These are phyloP conservation scores for Athene noctua DNA, from an alignment of 2,113 vertebrate genomes.

Conservation along the genomic window DNA sequence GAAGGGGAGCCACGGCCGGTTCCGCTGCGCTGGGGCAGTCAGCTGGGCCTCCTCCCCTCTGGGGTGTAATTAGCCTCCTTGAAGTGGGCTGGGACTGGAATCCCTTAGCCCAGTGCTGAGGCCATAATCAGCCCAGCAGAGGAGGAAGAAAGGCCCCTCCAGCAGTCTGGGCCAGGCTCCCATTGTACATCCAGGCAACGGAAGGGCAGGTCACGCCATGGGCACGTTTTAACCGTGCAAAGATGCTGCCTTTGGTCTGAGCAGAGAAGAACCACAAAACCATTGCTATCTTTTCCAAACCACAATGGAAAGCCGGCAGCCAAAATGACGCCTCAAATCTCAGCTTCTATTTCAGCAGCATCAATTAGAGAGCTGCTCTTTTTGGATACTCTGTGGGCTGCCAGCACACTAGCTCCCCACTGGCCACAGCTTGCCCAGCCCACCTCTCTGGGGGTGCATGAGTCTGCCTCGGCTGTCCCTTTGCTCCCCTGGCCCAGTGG, in stretches of 20 bases:
- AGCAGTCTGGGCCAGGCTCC: constrained; percentile 43
- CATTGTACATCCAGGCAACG: neutral
- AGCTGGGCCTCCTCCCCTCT: neutral
- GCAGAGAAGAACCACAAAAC: constrained; percentile 62
- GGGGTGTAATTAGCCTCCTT: constrained; percentile 45
- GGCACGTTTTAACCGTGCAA: constrained; percentile 8
- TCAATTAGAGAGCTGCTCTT: constrained; percentile 52
- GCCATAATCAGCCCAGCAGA: constrained; percentile 21
- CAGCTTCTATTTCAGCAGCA: constrained; percentile 63
- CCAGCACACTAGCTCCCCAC: neutral
- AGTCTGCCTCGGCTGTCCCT: neutral
- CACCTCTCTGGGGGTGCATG: neutral
- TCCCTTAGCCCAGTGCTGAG: constrained; percentile 12
- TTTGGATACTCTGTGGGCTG: neutral
- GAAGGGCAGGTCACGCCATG: constrained; percentile 52
- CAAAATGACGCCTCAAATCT: constrained; percentile 66
- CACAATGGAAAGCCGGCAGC: constrained; percentile 53
- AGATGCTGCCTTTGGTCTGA: neutral
- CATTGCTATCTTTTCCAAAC: constrained; percentile 58
- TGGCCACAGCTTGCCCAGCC: neutral
- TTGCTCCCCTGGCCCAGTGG: neutral
- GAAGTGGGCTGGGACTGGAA: constrained; percentile 49
- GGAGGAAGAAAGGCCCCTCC: constrained; percentile 45
- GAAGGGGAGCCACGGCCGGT: neutral
- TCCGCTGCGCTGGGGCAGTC: neutral